Evolutionary conservation across 1,140 invertebrate species (phyloP), one percentile per base, ranked within the genome.

Genomic region (Ceratoteleas bidentatus): DNA sequence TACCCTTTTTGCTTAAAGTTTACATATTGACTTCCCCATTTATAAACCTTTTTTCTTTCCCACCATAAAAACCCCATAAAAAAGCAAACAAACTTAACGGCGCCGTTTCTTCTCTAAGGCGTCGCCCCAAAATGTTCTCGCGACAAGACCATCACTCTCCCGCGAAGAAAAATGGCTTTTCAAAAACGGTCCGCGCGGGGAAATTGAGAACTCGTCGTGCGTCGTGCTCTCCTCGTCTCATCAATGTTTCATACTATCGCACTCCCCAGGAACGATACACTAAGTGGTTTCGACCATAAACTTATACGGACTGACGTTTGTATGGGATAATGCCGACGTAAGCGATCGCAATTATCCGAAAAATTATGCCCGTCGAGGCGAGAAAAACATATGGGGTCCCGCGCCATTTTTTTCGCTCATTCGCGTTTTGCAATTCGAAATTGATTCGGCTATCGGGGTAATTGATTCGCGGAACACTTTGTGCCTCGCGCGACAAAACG

Each of bases 231-330:
- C 69, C 68, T 58, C 75, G 76, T 66, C 81, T 87, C 88, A 89
- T 90, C 86, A 90, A 90, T 88, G 86, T 89, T 91, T 89, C 88
- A 91, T 86, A 86, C 84, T 80, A 84, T 87, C 81, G 85, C 77
- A 81, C 79, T 66, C 80, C 81, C 70, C 75, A 70, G 81, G 34
- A 70, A 61, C 88, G 85, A 89, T 89, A 88, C 84, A 83, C 88
- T 90, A 89, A 91, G 90, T 91, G 90, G 85, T 91, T 91, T 91
- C 84, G 88, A 87, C 88, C 89, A 89, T 91, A 91, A 91, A 91
- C 84, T 83, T 87, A 84, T 69, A 78, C 40, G 58, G 76, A 84
- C 54, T 84, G 73, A 83, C 80, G 69, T 74, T 83, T 83, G 56
- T 57, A 74, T 77, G 61, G 74, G 80, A 78, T 83, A 77, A 83